Base-by-base conservation (phyloP, 2,888 invertebrate species). In the Bugula neritina region DNA sequence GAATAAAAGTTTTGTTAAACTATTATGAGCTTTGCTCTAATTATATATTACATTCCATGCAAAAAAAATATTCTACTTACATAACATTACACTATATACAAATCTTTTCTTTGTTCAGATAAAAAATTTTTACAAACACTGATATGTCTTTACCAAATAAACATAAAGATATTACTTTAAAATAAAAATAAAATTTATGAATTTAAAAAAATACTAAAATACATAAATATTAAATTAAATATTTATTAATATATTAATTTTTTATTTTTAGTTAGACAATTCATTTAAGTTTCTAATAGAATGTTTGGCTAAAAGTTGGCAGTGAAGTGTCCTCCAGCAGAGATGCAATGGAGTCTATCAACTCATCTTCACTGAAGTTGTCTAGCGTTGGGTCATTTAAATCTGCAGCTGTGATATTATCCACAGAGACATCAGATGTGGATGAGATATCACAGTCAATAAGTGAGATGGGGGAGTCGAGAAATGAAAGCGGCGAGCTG, bases 221-320 rank as follows among this genome's bases (percentile, higher is more conserved):
- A 17, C 5, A 10, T 17, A 10, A 17, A 43, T 43, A 43, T 43
- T 10, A 43, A 43, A 5, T 43, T 43, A 43, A 43, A 43, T 10
- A 43, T 5, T 43, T 43, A 17, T 5, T 43, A 43, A 17, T 43
- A 5, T 10, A 43, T 5, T 43, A 43, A 43, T 17, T 17, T 10
- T 43, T 10, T 43, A 43, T 5, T 43, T 43, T 43, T 10, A 10
- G 43, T 43, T n/a, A n/a, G n/a, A 43, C 43, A 43, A 10, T 5
- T 5, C 5, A 43, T 43, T 43, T 43, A 17, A 10, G 43, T 17
- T 10, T 5, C 17, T 17, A 43, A 63, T 27, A 63, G n/a, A 63
- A 63, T 63, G 63, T 63, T 31, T 63, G 63, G 17, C 27, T 63
- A 31, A 63, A 63, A 63, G 63, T 27, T 25, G 63, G 63, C 63